Evolutionary conservation across 92 coral and sea anemone genomes (phyloP).

Genomic region (Porites lobata): DNA sequence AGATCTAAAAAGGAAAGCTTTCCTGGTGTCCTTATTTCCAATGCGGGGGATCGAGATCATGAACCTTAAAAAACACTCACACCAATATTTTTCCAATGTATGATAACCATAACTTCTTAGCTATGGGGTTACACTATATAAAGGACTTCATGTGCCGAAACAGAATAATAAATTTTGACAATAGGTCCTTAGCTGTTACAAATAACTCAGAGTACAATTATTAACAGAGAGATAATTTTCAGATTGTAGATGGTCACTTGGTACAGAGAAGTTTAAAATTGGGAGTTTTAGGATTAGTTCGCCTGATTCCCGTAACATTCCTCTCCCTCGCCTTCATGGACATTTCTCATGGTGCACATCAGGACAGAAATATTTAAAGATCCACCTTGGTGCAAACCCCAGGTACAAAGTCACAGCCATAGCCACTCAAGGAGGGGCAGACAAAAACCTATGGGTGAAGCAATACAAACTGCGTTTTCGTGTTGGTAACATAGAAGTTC

Average conservation of each 20-base stretch:
- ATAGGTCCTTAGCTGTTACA: too few relatives aligned
- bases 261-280: slow-evolving; percentile 38
- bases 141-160: too few relatives aligned
- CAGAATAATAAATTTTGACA: too few relatives aligned
- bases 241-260: slow-evolving; percentile 40
- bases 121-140: too few relatives aligned
- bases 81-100: too few relatives aligned
- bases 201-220: too few relatives aligned
- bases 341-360: slow-evolving; percentile 45
- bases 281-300: slow-evolving; percentile 41
- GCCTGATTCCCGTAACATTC: not conserved
- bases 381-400: slow-evolving; percentile 27
- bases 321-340: slow-evolving; percentile 30
- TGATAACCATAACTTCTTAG: too few relatives aligned
- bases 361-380: slow-evolving; percentile 25
- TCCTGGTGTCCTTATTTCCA: too few relatives aligned
- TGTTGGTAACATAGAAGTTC: slow-evolving; percentile 22
- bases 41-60: too few relatives aligned
- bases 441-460: slow-evolving; percentile 39
- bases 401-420: slow-evolving; percentile 45
- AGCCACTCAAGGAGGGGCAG: slow-evolving; percentile 65
- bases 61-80: too few relatives aligned
- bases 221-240: not conserved
- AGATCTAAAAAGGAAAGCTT: too few relatives aligned
- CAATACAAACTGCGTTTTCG: slow-evolving; percentile 24